Evolutionary conservation across 2,797 vertebrate species (phyloP), one percentile per base, ranked within the genome.

Genomic region (Sphaeramia orbicularis): DNA sequence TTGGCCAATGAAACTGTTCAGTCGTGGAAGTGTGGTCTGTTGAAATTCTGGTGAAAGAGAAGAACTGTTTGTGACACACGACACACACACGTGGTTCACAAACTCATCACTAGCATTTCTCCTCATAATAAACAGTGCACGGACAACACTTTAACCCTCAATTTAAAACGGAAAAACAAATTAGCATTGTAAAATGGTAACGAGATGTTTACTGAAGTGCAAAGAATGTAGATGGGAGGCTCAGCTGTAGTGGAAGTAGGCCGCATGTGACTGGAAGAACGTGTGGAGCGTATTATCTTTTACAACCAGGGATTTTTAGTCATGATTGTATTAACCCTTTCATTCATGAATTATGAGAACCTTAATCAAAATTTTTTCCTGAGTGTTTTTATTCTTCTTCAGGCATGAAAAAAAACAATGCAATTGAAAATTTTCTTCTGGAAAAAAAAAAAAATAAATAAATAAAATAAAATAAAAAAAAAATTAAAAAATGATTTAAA

Each of bases 11-110:
- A 35, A 35, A 35, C 9, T 59, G 53, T 78, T 74, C 50, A 64
- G 36, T 11, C 40, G 49, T 54, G 40, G n/a, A 52, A 48, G 56
- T 59, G 44, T 43, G 55, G 18, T 67, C 60, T 35, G 71, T 27
- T 48, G 51, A 36, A 71, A 70, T 58, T 56, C 12, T 48, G 38
- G 45, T 47, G 72, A 60, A 74, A 71, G 58, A 61, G 51, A 62
- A 52, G 38, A 72, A 44, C 18, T 15, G 24, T 27, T 48, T 79
- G 57, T 61, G 50, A n/a, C 24, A 54, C 36, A n/a, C 24, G 1
- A 10, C 10, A 60, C n/a, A 65, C 14, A 50, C 45, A 52, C 4
- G 18, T 55, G 24, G 24, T 57, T 21, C 10, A 60, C 41, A 10
- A 44, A 63, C 52, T 43, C 18, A 24, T 9, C 12, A 5, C 1